Conservation (phyloP, 2,888 invertebrate genomes). For the Sthenelais limicola region DNA sequence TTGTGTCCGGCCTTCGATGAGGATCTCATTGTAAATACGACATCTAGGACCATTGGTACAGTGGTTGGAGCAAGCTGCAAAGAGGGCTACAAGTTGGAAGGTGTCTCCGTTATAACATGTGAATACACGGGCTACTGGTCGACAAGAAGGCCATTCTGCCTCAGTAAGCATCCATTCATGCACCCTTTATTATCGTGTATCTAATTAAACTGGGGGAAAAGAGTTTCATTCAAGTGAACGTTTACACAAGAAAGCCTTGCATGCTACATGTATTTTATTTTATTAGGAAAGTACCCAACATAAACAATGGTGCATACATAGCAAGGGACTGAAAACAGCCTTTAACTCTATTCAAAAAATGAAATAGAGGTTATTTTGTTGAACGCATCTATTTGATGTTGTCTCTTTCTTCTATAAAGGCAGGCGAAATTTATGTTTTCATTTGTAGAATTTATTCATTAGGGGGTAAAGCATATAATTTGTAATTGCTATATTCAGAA, state of each 20-base stretch:
- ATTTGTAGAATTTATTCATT: too few species aligned
- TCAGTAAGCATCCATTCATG: conserved; percentile 17
- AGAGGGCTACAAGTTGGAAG: conserved; percentile 35
- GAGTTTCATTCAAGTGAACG: too few species aligned
- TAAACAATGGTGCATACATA: not conserved
- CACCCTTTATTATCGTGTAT: too few species aligned
- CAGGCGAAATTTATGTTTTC: too few species aligned
- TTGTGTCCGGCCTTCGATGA: conserved; percentile 2
- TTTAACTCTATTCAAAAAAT: too few species aligned
- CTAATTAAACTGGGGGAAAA: too few species aligned
- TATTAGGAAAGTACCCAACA: not conserved
- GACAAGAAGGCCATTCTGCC: conserved; percentile 6
- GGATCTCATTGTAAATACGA: conserved; percentile 20
- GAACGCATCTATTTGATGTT: too few species aligned
- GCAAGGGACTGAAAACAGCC: not conserved
- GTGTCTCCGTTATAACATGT: conserved; percentile 26
- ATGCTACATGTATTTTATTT: not conserved
- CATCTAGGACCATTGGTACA: conserved; percentile 16
- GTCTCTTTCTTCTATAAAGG: too few species aligned
- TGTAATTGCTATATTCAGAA: too few species aligned
- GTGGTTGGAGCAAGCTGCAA: conserved; percentile 18
- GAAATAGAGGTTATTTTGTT: too few species aligned
- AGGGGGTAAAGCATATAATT: too few species aligned
- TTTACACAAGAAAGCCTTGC: too few species aligned
- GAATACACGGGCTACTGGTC: conserved; percentile 2